Conservation (phyloP, 1,140 invertebrate species). For the Pseudobourletiella spinata region DNA sequence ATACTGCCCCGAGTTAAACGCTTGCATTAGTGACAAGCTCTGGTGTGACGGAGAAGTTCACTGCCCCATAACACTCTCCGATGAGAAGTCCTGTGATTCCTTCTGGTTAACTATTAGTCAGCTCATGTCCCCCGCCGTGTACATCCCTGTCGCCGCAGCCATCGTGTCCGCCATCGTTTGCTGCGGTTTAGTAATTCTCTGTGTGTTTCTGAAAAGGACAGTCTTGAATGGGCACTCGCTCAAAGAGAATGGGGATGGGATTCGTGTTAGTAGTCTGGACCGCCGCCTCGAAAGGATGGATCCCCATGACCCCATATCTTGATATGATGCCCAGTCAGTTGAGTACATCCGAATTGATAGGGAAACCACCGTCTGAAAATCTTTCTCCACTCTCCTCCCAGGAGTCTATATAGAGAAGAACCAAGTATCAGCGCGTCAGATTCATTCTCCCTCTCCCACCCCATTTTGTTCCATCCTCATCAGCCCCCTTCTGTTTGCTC, state of each 20-base stretch:
- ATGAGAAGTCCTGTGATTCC: conserved; percentile 35
- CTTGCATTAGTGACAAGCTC: conserved; percentile 70
- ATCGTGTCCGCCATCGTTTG: conserved; percentile 31
- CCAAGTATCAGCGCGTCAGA: too few relatives aligned
- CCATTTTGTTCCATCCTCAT: too few relatives aligned
- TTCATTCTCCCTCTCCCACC: too few relatives aligned
- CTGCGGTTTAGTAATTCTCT: conserved; percentile 29
- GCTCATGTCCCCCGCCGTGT: conserved; percentile 35
- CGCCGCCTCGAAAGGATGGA: conserved; percentile 40
- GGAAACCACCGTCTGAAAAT: conserved; percentile 60
- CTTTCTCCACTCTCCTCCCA: not conserved
- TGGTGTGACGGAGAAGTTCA: conserved; percentile 67
- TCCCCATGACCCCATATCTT: conserved; percentile 52
- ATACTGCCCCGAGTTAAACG: conserved; percentile 78
- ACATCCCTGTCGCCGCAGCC: conserved; percentile 26
- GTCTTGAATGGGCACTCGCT: conserved; percentile 6
- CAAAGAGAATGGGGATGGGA: conserved; percentile 14
- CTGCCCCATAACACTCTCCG: conserved; percentile 23
- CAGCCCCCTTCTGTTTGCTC: too few relatives aligned
- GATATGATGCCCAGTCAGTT: conserved; percentile 69
- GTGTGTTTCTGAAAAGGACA: conserved; percentile 24
- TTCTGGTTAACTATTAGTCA: conserved; percentile 35
- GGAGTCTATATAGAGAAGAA: too few relatives aligned
- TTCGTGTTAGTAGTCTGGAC: not conserved
- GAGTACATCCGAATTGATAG: conserved; percentile 80